Base-by-base conservation (phyloP, 2,113 vertebrate species). In the Corythaeola cristata region DNA sequence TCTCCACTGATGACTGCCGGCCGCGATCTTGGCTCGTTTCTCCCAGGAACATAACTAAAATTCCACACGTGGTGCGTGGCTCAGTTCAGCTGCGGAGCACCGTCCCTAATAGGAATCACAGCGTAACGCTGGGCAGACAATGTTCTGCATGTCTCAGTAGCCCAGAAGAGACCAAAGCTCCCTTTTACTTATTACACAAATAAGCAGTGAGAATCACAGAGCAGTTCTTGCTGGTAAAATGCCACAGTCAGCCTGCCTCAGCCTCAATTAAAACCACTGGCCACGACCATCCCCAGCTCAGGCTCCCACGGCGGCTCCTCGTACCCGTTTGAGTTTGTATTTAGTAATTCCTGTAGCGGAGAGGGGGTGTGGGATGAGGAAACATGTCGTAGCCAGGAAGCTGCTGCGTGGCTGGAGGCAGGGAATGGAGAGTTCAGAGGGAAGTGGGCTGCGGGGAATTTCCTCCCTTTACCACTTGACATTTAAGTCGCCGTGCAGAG, bases 361-460 rank as follows among this genome's bases (percentile, higher is more conserved):
- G 84, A 78, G 35, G 83, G 92, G 69, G 90, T 53, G 95, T 95
- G 77, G 94, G 95, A 82, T 80, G 89, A 96, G 95, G 94, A 96
- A 95, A 91, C 7, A 7, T 73, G 89, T 95, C 15, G 3, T 58
- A 94, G 96, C 81, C 97, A 96, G 97, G 97, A 97, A 97, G 97
- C 91, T 44, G 72, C 96, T 96, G 91, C 19, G 30, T 89, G 91
- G 95, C 94, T 96, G 91, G 92, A 97, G 92, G 96, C 96, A 94
- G 95, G 95, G 95, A 97, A 96, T 88, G 78, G 94, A 62, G 96
- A 96, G 93, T 90, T 93, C 91, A 88, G 92, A 96, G 85, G 94
- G 94, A 96, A 97, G 96, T 95, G 95, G 91, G 96, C 94, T 94
- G 94, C 7, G 0, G 95, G 87, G 96, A 96, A 95, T 96, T 97